Evolutionary conservation across 2,113 vertebrate species (phyloP).

Genomic region (Aphelocoma coerulescens): DNA sequence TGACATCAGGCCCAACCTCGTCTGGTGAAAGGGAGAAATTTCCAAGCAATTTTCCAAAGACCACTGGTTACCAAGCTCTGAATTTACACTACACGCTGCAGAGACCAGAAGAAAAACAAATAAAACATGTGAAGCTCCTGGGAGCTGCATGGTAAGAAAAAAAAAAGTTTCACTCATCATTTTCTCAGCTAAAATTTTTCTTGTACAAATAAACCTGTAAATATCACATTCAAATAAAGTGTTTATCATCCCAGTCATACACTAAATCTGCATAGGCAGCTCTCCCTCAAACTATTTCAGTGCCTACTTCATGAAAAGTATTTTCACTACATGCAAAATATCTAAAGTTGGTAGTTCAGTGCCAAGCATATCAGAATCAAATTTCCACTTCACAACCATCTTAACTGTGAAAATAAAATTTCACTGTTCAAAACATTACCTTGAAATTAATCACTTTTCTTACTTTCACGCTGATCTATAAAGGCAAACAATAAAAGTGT

Average conservation of each 20-base stretch:
- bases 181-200: not conserved
- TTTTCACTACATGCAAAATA: not conserved
- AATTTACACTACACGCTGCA: not conserved
- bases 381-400: not conserved
- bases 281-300: not conserved
- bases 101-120: not conserved
- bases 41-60: not conserved
- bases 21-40: not conserved
- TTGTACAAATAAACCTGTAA: not conserved
- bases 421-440: not conserved
- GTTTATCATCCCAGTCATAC: not conserved
- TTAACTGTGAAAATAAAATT: not conserved
- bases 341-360: not conserved
- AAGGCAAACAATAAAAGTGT: not conserved
- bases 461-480: not conserved
- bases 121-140: not conserved
- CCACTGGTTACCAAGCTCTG: not conserved
- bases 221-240: not conserved
- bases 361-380: not conserved
- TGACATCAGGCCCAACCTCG: not conserved
- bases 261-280: not conserved
- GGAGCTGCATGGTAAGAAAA: not conserved
- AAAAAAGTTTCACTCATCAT: not conserved
- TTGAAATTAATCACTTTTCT: not conserved
- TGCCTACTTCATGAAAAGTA: not conserved